Evolutionary conservation across 2,797 vertebrate species (phyloP), one percentile per base, ranked within the genome.

Genomic region (Tangara arthus): DNA sequence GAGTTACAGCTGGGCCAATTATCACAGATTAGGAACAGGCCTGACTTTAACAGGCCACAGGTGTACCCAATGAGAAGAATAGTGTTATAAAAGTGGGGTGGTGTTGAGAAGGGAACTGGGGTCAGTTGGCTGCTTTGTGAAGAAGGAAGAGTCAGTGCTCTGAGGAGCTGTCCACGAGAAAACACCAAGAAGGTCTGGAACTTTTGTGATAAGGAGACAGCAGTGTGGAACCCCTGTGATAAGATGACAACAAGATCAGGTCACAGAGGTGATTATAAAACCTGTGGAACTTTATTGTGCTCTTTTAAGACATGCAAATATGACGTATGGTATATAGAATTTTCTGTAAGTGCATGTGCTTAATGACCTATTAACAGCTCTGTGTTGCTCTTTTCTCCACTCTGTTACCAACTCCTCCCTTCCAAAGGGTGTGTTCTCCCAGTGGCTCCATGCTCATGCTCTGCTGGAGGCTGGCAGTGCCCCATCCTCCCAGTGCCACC

Each of bases 361-460:
- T 11, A 11, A 19, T 28, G 12, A 50, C 18, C 9, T 20, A 0
- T 7, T n/a, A 16, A 6, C 46, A 49, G 12, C 42, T 57, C 21
- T n/a, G 3, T 15, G 46, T 4, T 47, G 32, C 9, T 65, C 34
- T 71, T 55, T 63, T 37, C 49, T 50, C 41, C 2, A 1, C 34
- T 26, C 39, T 39, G 39, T 39, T 39, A 39, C 39, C 39, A 39
- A 15, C 39, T 39, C 1, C 28, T 1, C 20, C 34, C n/a, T 55
- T 22, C 6, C 30, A 9, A 8, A 41, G n/a, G 2, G 52, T 24
- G 3, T 11, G 0, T 57, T 52, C 32, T 82, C 32, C 39, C 3
- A 8, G 2, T 23, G 34, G 9, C 9, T 27, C 16, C 6, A 0
- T 3, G 5, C 14, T 2, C 5, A 0, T 8, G 15, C 3, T 34